Evolutionary conservation across 1,140 invertebrate genomes (phyloP).

Genomic region (Plutomurus gul): DNA sequence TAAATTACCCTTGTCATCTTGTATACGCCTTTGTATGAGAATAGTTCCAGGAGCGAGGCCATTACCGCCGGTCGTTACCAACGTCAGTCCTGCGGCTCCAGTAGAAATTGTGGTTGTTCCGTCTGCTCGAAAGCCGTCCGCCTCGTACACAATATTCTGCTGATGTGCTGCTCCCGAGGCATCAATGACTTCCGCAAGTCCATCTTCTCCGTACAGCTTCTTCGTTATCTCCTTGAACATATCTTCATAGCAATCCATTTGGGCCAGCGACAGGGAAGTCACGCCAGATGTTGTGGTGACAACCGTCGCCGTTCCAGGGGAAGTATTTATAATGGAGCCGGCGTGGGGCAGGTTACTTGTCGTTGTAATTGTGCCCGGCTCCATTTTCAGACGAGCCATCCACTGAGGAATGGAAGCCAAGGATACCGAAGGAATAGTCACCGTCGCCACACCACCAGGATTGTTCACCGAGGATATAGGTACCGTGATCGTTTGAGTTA

Average conservation of each 20-base stretch:
- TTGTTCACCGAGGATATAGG: slow-evolving; percentile 1
- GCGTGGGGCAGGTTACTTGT: not conserved
- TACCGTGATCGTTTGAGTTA: slow-evolving; percentile 16
- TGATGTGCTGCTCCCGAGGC: slow-evolving; percentile 12
- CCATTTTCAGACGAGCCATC: slow-evolving; percentile 45
- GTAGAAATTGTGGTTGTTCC: slow-evolving; percentile 18
- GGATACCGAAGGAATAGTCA: slow-evolving; percentile 28
- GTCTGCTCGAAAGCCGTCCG: slow-evolving; percentile 52
- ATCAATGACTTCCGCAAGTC: slow-evolving; percentile 43
- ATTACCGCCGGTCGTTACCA: slow-evolving; percentile 41
- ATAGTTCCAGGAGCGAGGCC: slow-evolving; percentile 50
- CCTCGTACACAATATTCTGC: slow-evolving; percentile 43
- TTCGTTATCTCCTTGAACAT: slow-evolving; percentile 87
- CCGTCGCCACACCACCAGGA: slow-evolving; percentile 26
- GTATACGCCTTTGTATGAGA: slow-evolving; percentile 49
- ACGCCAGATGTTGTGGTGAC: not conserved
- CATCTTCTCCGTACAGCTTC: slow-evolving; percentile 85
- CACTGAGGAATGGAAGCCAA: slow-evolving; percentile 24
- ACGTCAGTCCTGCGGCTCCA: slow-evolving; percentile 24
- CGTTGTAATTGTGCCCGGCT: slow-evolving; percentile 13
- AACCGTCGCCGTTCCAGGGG: not conserved
- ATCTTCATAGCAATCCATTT: slow-evolving; percentile 63
- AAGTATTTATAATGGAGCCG: not conserved
- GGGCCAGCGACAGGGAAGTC: not conserved
- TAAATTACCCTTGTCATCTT: slow-evolving; percentile 47